Evolutionary conservation across 2,113 vertebrate species (phyloP), one percentile per base, ranked within the genome.

Genomic region (Mirounga angustirostris): DNA sequence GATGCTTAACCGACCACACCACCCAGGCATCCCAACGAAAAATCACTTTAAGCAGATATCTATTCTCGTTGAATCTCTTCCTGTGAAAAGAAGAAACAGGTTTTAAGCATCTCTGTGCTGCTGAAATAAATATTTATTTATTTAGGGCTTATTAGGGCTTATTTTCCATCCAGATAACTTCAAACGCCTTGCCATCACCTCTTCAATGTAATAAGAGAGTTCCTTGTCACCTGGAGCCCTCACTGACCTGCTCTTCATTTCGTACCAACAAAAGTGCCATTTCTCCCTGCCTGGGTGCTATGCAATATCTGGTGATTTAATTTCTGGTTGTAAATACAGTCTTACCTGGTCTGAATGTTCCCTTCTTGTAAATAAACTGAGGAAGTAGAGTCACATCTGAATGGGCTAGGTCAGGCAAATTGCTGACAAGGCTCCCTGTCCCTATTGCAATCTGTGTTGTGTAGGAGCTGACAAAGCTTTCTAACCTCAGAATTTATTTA

Each of bases 391-490:
- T 94, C 95, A 92, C 46, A 94, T 90, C 15, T 33, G 79, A 84
- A 79, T 71, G 74, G 86, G 26, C n/a, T 12, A 74, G 78, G 81
- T 94, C 92, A 81, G 30, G 90, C 56, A 71, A 36, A 94, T 21
- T 79, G 92, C 95, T 97, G 95, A 95, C 90, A 7, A 94, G 33
- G 33, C 19, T 87, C 33, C 22, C 13, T 0, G 33, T 92, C 52
- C 3, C 78, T 33, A 7, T 5, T 74, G 46, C 30, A 63, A 50
- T 26, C 54, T 58, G 52, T 43, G 54, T 56, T 3, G 1, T 84
- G 33, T 18, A 95, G 83, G 61, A 96, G 90, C 84, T 96, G 89
- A 96, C 92, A 94, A 83, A 96, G 61, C 87, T 90, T 89, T 82
- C 83, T 30, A 30, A 82, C 5, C 7, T 52, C n/a, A 94, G 91